phyloP scores from a whole-genome alignment of 2,888 invertebrate species.

The Eumacrocentrus americanus region DNA sequence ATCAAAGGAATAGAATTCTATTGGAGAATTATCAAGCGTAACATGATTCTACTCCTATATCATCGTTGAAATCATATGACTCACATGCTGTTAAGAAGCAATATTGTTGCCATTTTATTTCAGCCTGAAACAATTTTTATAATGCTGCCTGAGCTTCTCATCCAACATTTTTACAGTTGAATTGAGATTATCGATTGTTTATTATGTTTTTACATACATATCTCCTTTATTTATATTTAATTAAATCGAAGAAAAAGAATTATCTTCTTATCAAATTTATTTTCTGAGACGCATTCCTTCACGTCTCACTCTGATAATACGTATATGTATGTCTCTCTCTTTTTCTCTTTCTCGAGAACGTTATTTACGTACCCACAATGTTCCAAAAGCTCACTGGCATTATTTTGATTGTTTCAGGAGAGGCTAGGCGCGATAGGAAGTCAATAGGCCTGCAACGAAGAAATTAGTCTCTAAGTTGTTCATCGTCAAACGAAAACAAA shows the following conservation, averaged over 20 bases:
- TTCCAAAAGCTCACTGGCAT: slow-evolving; percentile 57
- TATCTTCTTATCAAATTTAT: neutral
- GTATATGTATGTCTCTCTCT: slow-evolving; percentile 9
- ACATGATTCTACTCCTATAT: neutral
- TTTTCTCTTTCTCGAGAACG: neutral
- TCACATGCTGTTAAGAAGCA: too few relatives aligned
- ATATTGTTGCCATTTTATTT: too few relatives aligned
- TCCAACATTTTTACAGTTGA: too few relatives aligned
- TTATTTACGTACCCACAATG: too few relatives aligned
- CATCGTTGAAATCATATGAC: too few relatives aligned
- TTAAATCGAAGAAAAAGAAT: neutral
- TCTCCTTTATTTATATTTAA: neutral
- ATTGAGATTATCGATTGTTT: slow-evolving; percentile 43
- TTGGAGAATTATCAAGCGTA: neutral
- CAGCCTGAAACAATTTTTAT: slow-evolving; percentile 61
- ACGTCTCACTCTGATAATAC: neutral
- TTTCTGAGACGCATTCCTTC: too few relatives aligned
- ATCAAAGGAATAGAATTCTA: too few relatives aligned
- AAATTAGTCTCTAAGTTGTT: neutral
- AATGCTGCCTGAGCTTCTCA: slow-evolving; percentile 59
- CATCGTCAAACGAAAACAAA: too few relatives aligned
- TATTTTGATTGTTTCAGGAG: slow-evolving; percentile 68
- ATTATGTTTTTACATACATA: slow-evolving; percentile 32
- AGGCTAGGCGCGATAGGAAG: slow-evolving; percentile 50
- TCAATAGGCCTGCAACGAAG: neutral